Evolutionary conservation across 2,113 vertebrate species (phyloP).

Genomic region (Peromyscus leucopus): DNA sequence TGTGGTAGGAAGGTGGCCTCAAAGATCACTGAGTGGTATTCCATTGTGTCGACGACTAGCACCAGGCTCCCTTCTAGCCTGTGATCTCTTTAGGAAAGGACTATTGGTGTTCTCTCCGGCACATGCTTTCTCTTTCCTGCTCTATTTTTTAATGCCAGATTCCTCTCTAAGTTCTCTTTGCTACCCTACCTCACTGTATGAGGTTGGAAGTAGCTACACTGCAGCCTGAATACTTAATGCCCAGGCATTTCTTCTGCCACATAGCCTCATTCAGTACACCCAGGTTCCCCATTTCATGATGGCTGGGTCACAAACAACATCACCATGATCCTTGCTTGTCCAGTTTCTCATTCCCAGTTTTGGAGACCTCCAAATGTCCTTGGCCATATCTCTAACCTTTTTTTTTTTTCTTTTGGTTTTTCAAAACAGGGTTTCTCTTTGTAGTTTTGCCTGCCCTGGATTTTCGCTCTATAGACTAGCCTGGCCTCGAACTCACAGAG

Average conservation of each 20-base stretch:
- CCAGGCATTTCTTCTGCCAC: neutral
- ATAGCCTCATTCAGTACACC: neutral
- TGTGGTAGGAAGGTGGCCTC: neutral
- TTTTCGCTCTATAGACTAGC: no score
- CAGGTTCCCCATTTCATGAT: neutral
- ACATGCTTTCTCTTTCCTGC: neutral
- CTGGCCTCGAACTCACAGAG: no score
- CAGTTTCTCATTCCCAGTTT: neutral
- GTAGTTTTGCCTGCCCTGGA: no score
- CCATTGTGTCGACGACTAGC: neutral
- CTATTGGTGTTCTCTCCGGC: neutral
- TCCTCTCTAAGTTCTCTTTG: neutral
- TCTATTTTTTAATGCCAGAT: slow-evolving; percentile 7
- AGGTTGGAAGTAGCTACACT: neutral
- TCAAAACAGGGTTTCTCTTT: no score
- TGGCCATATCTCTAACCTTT: neutral
- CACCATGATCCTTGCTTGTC: neutral
- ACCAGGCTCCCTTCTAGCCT: neutral
- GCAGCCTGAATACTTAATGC: neutral
- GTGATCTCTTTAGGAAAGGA: neutral
- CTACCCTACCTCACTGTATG: neutral
- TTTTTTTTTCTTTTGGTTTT: no score
- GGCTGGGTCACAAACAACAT: neutral
- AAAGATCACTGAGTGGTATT: neutral
- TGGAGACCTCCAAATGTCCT: neutral